phyloP scores from a whole-genome alignment of 2,113 vertebrate genomes.

The Vimba vimba region DNA sequence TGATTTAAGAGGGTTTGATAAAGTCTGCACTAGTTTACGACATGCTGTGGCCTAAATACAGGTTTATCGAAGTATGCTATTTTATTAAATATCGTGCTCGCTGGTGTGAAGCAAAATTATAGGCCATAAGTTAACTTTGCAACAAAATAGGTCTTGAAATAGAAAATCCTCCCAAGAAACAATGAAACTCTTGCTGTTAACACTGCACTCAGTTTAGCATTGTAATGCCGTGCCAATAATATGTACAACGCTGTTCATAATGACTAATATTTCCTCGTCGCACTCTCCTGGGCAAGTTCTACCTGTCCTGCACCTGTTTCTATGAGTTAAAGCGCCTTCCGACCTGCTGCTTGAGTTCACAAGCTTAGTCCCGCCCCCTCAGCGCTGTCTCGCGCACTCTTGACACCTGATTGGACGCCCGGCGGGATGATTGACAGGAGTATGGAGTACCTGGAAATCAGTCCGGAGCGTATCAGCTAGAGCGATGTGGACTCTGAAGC shows the following conservation, averaged over 20 bases:
- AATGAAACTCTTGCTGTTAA: background rate
- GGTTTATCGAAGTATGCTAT: background rate
- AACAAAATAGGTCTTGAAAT: background rate
- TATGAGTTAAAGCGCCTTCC: constrained; percentile 47
- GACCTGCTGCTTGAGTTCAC: constrained; percentile 68
- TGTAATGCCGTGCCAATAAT: background rate
- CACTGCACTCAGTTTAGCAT: background rate
- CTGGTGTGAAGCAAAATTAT: background rate
- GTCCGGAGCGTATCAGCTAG: constrained; percentile 61
- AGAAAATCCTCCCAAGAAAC: background rate
- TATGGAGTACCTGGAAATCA: constrained; percentile 77
- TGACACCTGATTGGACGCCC: constrained; percentile 69
- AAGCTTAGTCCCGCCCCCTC: constrained; percentile 67
- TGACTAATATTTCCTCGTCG: constrained; percentile 2
- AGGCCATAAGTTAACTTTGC: too few relatives aligned
- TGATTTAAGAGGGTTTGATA: background rate
- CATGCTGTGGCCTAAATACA: background rate
- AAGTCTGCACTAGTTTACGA: background rate
- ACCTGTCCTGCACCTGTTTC: constrained; percentile 71
- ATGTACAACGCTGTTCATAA: background rate
- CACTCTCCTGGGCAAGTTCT: constrained; percentile 42
- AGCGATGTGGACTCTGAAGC: constrained; percentile 73
- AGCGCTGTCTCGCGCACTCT: background rate
- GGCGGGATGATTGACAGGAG: constrained; percentile 62
- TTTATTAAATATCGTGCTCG: background rate